Base-by-base conservation (phyloP, 2,888 invertebrate genomes). In the Agrotis exclamationis region DNA sequence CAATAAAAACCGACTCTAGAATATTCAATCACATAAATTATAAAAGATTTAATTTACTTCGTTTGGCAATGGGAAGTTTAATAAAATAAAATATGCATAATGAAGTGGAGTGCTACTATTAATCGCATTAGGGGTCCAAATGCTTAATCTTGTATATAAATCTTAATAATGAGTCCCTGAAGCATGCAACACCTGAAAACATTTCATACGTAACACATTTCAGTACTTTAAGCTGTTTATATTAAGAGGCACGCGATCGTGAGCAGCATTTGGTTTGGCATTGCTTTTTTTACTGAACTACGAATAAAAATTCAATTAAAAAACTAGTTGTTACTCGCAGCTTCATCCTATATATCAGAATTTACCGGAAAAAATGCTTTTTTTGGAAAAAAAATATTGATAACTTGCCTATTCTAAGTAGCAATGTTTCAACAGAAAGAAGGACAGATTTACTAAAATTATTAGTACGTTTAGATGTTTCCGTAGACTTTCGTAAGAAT, bases 71-170 rank as follows among this genome's bases (percentile, higher is more conserved):
- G 59, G 64, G 56, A 65, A 65, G 28, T 47, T 67, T 33, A 70
- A 69, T 72, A 79, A 68, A 75, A 81, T 72, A 76, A 60, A 75
- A 81, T 72, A 79, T 80, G 71, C 78, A 77, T 65, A 79, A 70
- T 71, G 70, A 75, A 70, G 28, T 68, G 70, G 70, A 76, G 47
- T 71, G 72, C 76, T 48, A 74, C 74, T 74, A 76, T 74, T 85
- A 81, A 77, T 85, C 81, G 76, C 68, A 79, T 83, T 81, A 83
- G 57, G 74, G 76, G 56, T 74, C 59, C 54, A 63, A 71, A 74
- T 79, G 79, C 66, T 58, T 83, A 86, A 88, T 88, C 88, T 85
- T 78, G 62, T 63, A 80, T 75, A 83, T 80, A 83, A 86, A 88
- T 88, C 87, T 85, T 62, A 79, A 76, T 87, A 88, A 87, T 86